A percentile compares a stretch with the other conserved stretches of the same genome.
Conservation (phyloP, 2,797 vertebrate species). For the Peromyscus melanophrys region DNA sequence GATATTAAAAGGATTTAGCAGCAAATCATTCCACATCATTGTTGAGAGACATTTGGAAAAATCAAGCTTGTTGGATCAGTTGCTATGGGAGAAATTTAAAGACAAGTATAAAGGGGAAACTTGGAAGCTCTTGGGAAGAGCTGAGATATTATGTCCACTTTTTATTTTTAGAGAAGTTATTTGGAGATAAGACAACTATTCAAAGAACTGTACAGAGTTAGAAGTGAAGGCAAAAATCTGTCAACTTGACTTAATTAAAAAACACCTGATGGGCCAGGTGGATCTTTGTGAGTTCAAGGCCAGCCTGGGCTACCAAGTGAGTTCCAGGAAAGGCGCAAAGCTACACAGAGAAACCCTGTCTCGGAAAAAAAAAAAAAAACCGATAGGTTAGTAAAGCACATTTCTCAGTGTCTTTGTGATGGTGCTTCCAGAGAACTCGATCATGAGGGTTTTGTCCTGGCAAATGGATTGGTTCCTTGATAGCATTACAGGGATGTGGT, state of each 20-base stretch:
- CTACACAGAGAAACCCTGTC: too few relatives aligned
- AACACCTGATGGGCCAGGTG: too few relatives aligned
- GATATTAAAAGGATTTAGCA: slow-evolving; percentile 33
- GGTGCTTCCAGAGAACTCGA: background rate
- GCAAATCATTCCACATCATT: slow-evolving; percentile 18
- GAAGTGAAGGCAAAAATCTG: background rate
- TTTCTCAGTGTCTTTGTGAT: background rate
- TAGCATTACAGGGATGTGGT: background rate
- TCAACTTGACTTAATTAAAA: background rate
- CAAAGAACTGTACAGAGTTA: background rate
- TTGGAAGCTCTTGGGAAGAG: slow-evolving; percentile 39
- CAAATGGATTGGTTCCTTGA: background rate
- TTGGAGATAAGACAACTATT: background rate
- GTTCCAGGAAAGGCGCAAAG: too few relatives aligned
- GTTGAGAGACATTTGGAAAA: slow-evolving; percentile 29
- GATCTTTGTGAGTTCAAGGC: too few relatives aligned
- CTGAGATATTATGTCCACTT: background rate
- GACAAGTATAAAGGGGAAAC: background rate
- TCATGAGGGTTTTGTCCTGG: too few relatives aligned
- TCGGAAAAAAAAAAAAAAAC: too few relatives aligned
- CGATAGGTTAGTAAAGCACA: background rate
- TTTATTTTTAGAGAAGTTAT: slow-evolving; percentile 20
- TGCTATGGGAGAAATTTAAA: slow-evolving; percentile 33
- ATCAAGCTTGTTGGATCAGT: slow-evolving; percentile 31
- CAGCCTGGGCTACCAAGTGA: too few relatives aligned